These are phyloP conservation scores for Champsocephalus gunnari DNA, from an alignment of 2,797 vertebrate genomes.

Conservation along the genomic window DNA sequence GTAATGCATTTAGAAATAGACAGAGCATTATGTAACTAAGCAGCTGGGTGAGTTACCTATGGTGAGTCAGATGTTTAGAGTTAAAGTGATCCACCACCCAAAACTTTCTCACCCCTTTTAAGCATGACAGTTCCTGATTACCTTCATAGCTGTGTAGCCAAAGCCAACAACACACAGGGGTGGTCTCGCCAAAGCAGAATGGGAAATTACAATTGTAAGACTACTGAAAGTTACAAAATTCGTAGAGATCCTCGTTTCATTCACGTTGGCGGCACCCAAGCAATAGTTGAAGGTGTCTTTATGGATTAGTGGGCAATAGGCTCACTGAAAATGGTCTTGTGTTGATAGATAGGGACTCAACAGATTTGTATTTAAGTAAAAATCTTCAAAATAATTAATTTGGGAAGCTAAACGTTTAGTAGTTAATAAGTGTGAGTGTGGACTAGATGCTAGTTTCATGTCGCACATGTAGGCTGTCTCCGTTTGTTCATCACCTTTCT, in stretches of 20 bases:
- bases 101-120: neutral
- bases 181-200: neutral
- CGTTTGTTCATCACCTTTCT: neutral
- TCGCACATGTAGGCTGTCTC: neutral
- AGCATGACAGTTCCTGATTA: neutral
- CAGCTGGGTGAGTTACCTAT: slow-evolving; percentile 15
- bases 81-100: slow-evolving; percentile 3
- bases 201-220: neutral
- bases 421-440: neutral
- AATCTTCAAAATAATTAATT: too few relatives aligned
- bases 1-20: slow-evolving; percentile 24
- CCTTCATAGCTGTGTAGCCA: neutral
- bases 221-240: neutral
- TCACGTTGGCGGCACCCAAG: too few relatives aligned
- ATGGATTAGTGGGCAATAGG: too few relatives aligned
- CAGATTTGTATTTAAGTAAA: too few relatives aligned
- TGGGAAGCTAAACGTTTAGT: neutral
- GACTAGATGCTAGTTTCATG: neutral
- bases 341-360: too few relatives aligned
- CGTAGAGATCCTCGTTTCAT: too few relatives aligned
- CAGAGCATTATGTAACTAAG: slow-evolving; percentile 30
- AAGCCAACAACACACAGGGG: accelerated
- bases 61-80: slow-evolving; percentile 10
- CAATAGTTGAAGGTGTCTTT: too few relatives aligned
- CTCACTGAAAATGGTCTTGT: too few relatives aligned